Conservation (phyloP, 2,888 invertebrate species). For the Mesochorus sp. region DNA sequence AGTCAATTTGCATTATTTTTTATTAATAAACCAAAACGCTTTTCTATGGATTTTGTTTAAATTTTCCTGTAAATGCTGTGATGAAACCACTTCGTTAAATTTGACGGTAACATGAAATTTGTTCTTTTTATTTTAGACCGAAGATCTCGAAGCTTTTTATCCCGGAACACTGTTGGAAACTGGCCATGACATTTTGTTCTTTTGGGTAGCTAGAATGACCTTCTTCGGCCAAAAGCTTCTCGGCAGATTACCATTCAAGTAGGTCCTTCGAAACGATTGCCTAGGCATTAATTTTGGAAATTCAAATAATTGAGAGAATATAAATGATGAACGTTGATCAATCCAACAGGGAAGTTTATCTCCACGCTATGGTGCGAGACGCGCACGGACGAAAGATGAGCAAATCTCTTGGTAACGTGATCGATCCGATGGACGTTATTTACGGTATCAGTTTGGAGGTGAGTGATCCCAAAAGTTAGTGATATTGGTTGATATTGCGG, state of each 20-base stretch:
- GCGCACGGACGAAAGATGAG: constrained; percentile 99
- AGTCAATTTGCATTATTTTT: too few species aligned
- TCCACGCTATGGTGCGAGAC: constrained; percentile 99
- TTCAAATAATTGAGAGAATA: neutral
- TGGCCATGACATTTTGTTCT: constrained; percentile 98
- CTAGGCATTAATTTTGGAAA: too few species aligned
- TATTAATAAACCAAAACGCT: too few species aligned
- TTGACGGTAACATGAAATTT: neutral
- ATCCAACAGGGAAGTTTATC: constrained; percentile 88
- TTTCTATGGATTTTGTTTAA: too few species aligned
- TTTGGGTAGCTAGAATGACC: constrained; percentile 99
- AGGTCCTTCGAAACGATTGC: constrained; percentile 70
- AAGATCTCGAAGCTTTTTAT: constrained; percentile 91
- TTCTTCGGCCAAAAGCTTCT: constrained; percentile 96
- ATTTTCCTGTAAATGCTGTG: too few species aligned
- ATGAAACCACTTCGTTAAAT: too few species aligned
- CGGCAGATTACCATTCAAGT: constrained; percentile 95
- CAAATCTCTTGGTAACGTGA: constrained; percentile 98
- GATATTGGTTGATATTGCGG: neutral
- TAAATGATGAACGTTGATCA: neutral
- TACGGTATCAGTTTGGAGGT: constrained; percentile 91
- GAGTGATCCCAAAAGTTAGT: constrained; percentile 30
- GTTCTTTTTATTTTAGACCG: constrained; percentile 81
- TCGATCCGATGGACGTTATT: constrained; percentile 98
- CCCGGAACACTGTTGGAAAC: constrained; percentile 97